Percentiles rank a stretch among this genome's conserved stretches.
These are phyloP conservation scores for Oscheius sp. DNA, from an alignment of 1,140 invertebrate genomes.

Conservation along the genomic window DNA sequence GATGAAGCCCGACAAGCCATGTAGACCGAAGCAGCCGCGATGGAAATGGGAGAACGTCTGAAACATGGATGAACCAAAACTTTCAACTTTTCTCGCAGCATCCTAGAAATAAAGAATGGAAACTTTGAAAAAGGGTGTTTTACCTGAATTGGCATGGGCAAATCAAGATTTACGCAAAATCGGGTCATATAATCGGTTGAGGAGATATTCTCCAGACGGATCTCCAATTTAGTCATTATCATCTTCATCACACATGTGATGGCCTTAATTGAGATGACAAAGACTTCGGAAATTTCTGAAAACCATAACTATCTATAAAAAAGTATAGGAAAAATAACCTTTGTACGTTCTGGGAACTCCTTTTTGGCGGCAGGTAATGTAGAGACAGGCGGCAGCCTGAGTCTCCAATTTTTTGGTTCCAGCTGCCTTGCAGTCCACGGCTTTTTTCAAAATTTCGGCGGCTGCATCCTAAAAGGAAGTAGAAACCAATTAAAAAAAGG, in stretches of 20 bases:
- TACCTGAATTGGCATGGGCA: conserved; percentile 77
- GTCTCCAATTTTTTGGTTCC: conserved; percentile 94
- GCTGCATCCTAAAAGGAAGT: conserved; percentile 82
- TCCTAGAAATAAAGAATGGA: too few species aligned
- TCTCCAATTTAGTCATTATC: conserved; percentile 83
- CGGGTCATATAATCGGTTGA: conserved; percentile 91
- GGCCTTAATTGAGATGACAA: conserved; percentile 98
- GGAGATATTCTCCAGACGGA: conserved; percentile 93
- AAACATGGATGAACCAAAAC: too few species aligned
- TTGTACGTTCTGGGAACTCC: conserved; percentile 96
- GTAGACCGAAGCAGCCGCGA: conserved; percentile 97
- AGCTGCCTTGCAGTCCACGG: conserved; percentile 92
- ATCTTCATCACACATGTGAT: conserved; percentile 94
- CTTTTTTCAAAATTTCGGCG: conserved; percentile 92
- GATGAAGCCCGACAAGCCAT: conserved; percentile 98
- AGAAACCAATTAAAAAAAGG: too few species aligned
- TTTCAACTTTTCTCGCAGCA: too few species aligned
- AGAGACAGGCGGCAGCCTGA: conserved; percentile 95
- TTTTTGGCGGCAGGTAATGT: conserved; percentile 97
- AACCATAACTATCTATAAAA: neutral
- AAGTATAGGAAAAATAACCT: too few species aligned
- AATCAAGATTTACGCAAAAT: conserved; percentile 69
- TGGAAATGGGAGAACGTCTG: conserved; percentile 95
- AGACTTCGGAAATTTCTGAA: conserved; percentile 94
- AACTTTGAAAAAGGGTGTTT: neutral